Conservation (phyloP, 1,140 invertebrate genomes). For the Papilio xuthus region DNA sequence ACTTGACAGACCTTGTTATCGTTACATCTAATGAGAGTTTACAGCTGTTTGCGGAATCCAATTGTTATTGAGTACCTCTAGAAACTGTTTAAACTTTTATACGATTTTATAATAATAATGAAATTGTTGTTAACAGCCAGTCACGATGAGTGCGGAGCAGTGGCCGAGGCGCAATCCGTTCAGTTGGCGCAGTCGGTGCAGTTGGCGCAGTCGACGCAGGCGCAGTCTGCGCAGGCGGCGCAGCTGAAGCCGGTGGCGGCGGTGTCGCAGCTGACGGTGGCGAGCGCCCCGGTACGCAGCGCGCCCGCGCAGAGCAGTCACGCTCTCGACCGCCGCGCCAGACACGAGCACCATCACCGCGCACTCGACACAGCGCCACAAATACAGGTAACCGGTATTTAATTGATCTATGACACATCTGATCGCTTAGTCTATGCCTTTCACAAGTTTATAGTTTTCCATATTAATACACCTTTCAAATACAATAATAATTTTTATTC, state of each 20-base stretch:
- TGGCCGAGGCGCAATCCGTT: slow-evolving; percentile 70
- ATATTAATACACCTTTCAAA: not conserved
- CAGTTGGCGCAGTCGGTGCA: slow-evolving; percentile 79
- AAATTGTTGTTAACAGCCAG: slow-evolving; percentile 47
- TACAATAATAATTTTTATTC: no score
- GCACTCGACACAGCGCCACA: slow-evolving; percentile 54
- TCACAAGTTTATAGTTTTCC: not conserved
- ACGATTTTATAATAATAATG: not conserved
- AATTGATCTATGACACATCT: not conserved
- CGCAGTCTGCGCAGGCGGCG: slow-evolving; percentile 79
- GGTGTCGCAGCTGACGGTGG: slow-evolving; percentile 78
- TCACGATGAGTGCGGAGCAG: slow-evolving; percentile 53
- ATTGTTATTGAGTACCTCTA: not conserved
- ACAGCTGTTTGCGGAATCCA: not conserved
- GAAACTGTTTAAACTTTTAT: not conserved
- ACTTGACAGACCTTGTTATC: not conserved
- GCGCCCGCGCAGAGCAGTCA: slow-evolving; percentile 84
- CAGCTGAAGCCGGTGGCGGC: slow-evolving; percentile 79
- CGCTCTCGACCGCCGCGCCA: slow-evolving; percentile 71
- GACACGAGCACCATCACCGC: slow-evolving; percentile 61
- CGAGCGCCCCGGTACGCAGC: slow-evolving; percentile 82
- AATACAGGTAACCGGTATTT: slow-evolving; percentile 48
- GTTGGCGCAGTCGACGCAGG: slow-evolving; percentile 77
- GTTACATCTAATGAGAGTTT: not conserved
- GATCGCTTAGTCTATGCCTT: not conserved